A percentile compares a stretch with the other conserved stretches of the same genome.
Evolutionary conservation across 2,888 invertebrate species (phyloP).

Genomic region (Chrysina gloriosa): DNA sequence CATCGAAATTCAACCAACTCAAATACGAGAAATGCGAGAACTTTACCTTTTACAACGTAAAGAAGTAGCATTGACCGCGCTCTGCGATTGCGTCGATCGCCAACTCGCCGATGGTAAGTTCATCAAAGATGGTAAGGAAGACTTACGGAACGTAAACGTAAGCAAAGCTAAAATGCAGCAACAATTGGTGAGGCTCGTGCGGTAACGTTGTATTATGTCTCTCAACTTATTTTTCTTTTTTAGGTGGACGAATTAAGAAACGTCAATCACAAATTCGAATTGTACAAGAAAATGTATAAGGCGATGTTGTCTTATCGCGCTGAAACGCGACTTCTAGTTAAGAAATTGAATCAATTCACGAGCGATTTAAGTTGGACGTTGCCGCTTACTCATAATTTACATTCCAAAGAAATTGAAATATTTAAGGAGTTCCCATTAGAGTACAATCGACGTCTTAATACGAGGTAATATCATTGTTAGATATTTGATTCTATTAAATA

Average conservation of each 20-base stretch:
- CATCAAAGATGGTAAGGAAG: constrained; percentile 4
- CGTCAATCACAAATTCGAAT: constrained; percentile 33
- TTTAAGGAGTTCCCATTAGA: constrained; percentile 45
- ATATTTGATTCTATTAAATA: background rate
- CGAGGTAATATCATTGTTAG: constrained; percentile 1
- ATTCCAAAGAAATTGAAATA: constrained; percentile 37
- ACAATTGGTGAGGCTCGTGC: constrained; percentile 33
- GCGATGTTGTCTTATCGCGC: constrained; percentile 24
- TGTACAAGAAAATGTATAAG: constrained; percentile 36
- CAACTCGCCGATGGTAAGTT: background rate
- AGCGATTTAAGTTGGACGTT: constrained; percentile 42
- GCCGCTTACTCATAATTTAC: constrained; percentile 22
- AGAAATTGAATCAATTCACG: constrained; percentile 41
- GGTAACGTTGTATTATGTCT: too few species aligned
- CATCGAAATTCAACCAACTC: background rate
- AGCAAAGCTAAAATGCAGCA: constrained; percentile 14
- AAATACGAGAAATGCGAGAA: background rate
- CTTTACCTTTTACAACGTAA: constrained; percentile 28
- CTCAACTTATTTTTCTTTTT: background rate
- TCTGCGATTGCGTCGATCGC: constrained; percentile 23
- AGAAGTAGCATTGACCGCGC: constrained; percentile 29
- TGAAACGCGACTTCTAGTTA: constrained; percentile 34
- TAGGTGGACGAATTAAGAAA: constrained; percentile 26
- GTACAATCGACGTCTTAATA: constrained; percentile 39
- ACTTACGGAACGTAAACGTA: constrained; percentile 5